A percentile compares a stretch with the other conserved stretches of the same genome.
phyloP scores from a whole-genome alignment of 2,888 invertebrate species.

The Thereva unica region DNA sequence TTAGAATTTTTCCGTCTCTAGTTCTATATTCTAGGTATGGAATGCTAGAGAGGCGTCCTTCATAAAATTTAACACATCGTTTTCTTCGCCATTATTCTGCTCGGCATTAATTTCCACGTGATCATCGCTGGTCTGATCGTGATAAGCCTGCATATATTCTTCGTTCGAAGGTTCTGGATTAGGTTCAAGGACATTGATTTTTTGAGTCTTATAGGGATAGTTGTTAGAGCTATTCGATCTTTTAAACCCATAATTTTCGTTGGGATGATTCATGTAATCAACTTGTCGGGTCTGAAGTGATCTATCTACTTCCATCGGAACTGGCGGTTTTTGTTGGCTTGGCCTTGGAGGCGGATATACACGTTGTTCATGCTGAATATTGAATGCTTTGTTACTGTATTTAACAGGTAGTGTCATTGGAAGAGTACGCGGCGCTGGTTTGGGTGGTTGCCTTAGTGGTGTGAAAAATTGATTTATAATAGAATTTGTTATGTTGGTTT shows the following conservation, averaged over 20 bases:
- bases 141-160: background rate
- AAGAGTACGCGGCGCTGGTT: background rate
- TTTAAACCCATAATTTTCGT: background rate
- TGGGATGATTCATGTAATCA: constrained; percentile 8
- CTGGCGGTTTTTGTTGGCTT: constrained; percentile 21
- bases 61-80: constrained; percentile 16
- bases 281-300: constrained; percentile 26
- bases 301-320: constrained; percentile 9
- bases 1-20: constrained; percentile 18
- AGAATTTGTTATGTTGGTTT: constrained; percentile 1
- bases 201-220: background rate
- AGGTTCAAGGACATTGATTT: too few relatives aligned
- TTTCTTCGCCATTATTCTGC: background rate
- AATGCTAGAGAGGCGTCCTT: too few relatives aligned
- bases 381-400: constrained; percentile 12
- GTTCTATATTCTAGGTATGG: constrained; percentile 15
- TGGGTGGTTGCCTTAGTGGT: background rate
- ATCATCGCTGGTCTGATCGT: background rate
- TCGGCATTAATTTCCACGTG: background rate
- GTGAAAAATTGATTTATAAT: constrained; percentile 3
- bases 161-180: background rate
- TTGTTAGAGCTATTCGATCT: background rate
- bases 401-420: background rate
- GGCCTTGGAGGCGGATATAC: constrained; percentile 14
- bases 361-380: constrained; percentile 14